A percentile compares a stretch with the other conserved stretches of the same genome.
Conservation (phyloP, 2,113 vertebrate species). For the Podarcis raffonei region DNA sequence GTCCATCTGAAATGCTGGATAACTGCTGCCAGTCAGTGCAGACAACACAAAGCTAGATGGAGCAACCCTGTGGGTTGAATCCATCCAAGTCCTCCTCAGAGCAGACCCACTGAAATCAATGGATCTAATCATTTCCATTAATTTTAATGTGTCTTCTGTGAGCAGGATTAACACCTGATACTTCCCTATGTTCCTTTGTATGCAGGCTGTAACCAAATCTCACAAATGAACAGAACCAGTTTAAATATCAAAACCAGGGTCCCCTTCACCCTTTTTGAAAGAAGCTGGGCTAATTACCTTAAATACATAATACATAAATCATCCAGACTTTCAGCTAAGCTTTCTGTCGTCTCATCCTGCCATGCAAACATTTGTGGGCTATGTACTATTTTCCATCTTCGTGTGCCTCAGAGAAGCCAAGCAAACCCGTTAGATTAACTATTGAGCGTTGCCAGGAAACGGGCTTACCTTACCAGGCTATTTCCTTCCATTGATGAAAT, state of each 20-base stretch:
- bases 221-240: background rate
- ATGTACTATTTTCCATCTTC: background rate
- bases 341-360: too few relatives aligned
- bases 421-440: background rate
- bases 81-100: too few relatives aligned
- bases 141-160: too few relatives aligned
- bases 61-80: too few relatives aligned
- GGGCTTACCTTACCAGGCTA: background rate
- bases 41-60: too few relatives aligned
- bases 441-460: background rate
- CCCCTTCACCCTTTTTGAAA: background rate
- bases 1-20: too few relatives aligned
- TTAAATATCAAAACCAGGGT: background rate
- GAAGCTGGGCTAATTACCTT: background rate
- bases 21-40: too few relatives aligned
- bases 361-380: background rate
- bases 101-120: too few relatives aligned
- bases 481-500: slow-evolving; percentile 24
- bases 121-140: too few relatives aligned
- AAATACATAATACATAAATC: background rate
- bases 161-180: too few relatives aligned
- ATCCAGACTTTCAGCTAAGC: background rate
- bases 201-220: background rate
- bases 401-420: background rate
- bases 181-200: too few relatives aligned